A percentile compares a stretch with the other conserved stretches of the same genome.
phyloP scores from a whole-genome alignment of 2,888 invertebrate genomes.

The Cosmorhoe ocellata region DNA sequence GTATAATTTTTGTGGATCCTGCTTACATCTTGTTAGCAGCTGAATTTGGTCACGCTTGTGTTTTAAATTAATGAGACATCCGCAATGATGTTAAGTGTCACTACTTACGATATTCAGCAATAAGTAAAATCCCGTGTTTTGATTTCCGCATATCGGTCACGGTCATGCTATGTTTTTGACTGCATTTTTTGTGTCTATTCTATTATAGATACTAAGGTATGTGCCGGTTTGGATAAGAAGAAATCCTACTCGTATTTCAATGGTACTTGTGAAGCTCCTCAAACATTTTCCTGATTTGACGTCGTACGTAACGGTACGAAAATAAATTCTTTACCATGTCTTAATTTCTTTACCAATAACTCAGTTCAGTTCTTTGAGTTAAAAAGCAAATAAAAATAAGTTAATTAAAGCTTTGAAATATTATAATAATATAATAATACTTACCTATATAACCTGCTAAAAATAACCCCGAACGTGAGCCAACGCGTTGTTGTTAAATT shows the following conservation, averaged over 20 bases:
- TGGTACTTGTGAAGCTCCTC: background rate
- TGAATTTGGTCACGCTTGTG: slow-evolving; percentile 9
- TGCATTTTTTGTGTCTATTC: slow-evolving; percentile 1
- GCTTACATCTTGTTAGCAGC: slow-evolving; percentile 15
- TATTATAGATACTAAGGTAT: background rate
- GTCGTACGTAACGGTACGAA: slow-evolving; percentile 1
- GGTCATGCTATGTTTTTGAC: background rate
- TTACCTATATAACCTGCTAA: no score
- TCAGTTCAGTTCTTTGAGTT: no score
- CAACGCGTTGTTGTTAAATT: no score
- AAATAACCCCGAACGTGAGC: no score
- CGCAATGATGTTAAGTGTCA: slow-evolving; percentile 4
- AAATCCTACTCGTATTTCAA: background rate
- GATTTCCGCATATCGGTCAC: slow-evolving; percentile 1
- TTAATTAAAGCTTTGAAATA: no score
- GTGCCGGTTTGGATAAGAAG: background rate
- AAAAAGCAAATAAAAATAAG: no score
- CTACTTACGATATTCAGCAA: slow-evolving; percentile 1
- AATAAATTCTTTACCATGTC: background rate
- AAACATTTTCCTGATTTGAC: slow-evolving; percentile 1
- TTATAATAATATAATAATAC: no score
- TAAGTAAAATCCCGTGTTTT: slow-evolving; percentile 5
- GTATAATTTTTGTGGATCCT: slow-evolving; percentile 16
- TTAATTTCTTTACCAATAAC: no score
- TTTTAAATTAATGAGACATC: slow-evolving; percentile 6